Evolutionary conservation across 1,140 invertebrate genomes (phyloP).

Genomic region (Drosophila mayri): DNA sequence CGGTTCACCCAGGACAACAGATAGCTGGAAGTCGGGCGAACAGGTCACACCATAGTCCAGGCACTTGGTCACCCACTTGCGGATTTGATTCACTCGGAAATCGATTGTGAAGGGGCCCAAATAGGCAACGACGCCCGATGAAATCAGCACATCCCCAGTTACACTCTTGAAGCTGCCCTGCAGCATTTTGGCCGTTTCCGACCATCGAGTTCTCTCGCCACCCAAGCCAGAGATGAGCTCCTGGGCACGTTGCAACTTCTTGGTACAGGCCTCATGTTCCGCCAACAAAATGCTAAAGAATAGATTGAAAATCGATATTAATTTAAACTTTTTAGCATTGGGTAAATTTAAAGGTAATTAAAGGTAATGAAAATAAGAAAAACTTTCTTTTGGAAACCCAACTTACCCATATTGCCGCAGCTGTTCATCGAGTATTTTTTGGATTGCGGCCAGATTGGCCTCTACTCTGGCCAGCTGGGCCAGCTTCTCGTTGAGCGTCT

Average conservation of each 20-base stretch:
- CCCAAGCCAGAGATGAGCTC: conserved; percentile 95
- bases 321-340: not conserved
- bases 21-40: conserved; percentile 90
- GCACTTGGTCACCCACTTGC: conserved; percentile 90
- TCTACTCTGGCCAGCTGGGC: conserved; percentile 89
- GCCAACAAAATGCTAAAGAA: conserved; percentile 88
- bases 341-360: not conserved
- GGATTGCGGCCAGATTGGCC: conserved; percentile 89
- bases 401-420: conserved; percentile 84
- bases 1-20: conserved; percentile 92
- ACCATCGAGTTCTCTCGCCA: conserved; percentile 94
- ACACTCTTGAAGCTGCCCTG: conserved; percentile 89
- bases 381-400: not conserved
- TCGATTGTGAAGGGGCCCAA: conserved; percentile 95
- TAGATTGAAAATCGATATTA: not conserved
- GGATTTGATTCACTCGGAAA: conserved; percentile 88
- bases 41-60: conserved; percentile 90
- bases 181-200: conserved; percentile 90
- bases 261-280: conserved; percentile 94
- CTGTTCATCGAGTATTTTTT: conserved; percentile 89
- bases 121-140: conserved; percentile 95
- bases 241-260: conserved; percentile 96
- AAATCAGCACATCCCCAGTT: conserved; percentile 93
- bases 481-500: conserved; percentile 90
- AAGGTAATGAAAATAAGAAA: not conserved